Evolutionary conservation across 2,797 vertebrate genomes (phyloP).

Genomic region (Manis pentadactyla): DNA sequence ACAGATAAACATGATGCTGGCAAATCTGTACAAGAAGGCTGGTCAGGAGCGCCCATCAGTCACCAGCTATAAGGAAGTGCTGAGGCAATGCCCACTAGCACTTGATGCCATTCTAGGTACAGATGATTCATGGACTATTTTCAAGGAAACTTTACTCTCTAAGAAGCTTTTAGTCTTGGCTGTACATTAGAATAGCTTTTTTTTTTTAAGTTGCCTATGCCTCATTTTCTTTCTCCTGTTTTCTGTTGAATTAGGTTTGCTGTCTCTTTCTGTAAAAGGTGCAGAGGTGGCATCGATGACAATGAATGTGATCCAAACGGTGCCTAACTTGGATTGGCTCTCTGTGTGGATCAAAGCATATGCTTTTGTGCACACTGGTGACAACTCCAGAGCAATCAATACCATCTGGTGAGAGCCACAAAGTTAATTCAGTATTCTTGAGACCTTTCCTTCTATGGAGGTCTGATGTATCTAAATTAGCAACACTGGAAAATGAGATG

Average conservation of each 20-base stretch:
- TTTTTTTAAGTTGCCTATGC: neutral
- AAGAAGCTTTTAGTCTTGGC: neutral
- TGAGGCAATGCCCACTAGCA: conserved; percentile 97
- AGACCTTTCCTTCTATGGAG: neutral
- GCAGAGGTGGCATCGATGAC: conserved; percentile 99
- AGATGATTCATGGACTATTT: conserved; percentile 46
- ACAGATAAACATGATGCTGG: conserved; percentile 99
- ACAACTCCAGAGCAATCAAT: conserved; percentile 98
- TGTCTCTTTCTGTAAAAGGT: conserved; percentile 98
- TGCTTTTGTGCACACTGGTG: conserved; percentile 96
- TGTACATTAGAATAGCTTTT: neutral
- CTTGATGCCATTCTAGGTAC: conserved; percentile 97
- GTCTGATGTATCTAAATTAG: neutral
- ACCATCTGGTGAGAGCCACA: conserved; percentile 94
- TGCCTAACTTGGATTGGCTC: conserved; percentile 98
- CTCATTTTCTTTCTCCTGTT: neutral
- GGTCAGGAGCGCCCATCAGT: conserved; percentile 98
- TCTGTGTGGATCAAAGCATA: conserved; percentile 99
- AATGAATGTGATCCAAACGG: conserved; percentile 97
- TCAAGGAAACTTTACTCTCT: neutral
- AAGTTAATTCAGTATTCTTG: neutral
- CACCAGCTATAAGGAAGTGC: conserved; percentile 98
- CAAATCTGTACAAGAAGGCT: conserved; percentile 97
- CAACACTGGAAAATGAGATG: neutral
- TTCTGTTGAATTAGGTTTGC: conserved; percentile 89